Base-by-base conservation (phyloP, 2,113 vertebrate species). In the Peromyscus leucopus region DNA sequence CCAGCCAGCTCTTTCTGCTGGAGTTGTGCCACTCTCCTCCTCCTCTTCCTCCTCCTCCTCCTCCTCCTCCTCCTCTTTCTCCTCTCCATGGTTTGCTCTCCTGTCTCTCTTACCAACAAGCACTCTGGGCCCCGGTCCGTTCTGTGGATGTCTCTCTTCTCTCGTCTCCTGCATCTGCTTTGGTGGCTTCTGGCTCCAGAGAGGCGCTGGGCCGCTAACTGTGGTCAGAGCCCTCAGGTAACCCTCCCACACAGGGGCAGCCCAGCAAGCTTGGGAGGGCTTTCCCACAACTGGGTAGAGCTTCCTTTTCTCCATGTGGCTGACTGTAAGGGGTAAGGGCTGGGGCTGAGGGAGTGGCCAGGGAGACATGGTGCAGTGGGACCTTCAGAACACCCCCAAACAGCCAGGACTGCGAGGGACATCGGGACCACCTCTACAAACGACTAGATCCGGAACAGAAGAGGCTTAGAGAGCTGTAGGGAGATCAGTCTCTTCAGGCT, bases 191-290 rank as follows among this genome's bases (percentile, higher is more conserved):
- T 98, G 83, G 97, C 96, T 86, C 91, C 96, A 98, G 94, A 98
- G 96, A 98, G 96, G 98, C 61, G 61, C 97, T 95, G 95, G 93
- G 96, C 95, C 74, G 94, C 97, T 95, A 97, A 97, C 93, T 82
- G 97, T 94, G 93, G n/a, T 90, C 96, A 96, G 86, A 13, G 26
- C 93, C 95, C 61, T 96, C 97, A 98, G 98, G 98, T 99, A 99
- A 82, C 16, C 76, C n/a, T 85, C 55, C 15, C 82, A 21, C 57
- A 1, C 22, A 78, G 63, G 96, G 75, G 57, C 55, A 72, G 76
- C 80, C 83, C 12, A 4, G 5, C 5, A 26, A 28, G 57, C 72
- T 26, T 0, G 19, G 71, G 82, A 96, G 89, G 92, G 82, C 39
- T 51, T 48, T 91, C 19, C 2, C 10, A 57, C 28, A 57, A 16